Evolutionary conservation across 2,113 vertebrate species (phyloP).

Genomic region (Notiomystis cincta): DNA sequence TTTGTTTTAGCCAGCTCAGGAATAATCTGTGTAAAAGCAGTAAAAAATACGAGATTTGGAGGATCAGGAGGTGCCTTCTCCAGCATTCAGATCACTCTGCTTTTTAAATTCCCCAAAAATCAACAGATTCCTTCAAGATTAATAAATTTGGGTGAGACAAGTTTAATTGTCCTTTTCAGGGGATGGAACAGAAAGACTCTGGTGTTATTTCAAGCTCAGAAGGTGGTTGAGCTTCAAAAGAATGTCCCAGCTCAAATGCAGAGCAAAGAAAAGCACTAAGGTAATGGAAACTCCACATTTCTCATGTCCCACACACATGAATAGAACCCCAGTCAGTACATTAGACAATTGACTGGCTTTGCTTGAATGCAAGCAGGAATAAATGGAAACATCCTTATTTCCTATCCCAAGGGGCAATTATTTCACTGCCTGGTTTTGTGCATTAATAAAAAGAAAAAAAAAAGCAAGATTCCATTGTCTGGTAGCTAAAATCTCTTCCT

Average conservation of each 20-base stretch:
- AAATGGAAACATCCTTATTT: slow-evolving; percentile 47
- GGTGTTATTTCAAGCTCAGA: not conserved
- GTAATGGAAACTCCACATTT: slow-evolving; percentile 57
- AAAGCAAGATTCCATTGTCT: slow-evolving; percentile 3
- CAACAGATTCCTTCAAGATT: not conserved
- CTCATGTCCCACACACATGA: not conserved
- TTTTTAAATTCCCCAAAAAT: not conserved
- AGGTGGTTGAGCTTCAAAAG: not conserved
- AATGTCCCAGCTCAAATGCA: not conserved
- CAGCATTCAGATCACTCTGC: not conserved
- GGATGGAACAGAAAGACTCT: not conserved
- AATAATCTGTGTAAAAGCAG: not conserved
- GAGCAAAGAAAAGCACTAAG: slow-evolving; percentile 28
- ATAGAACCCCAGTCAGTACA: not conserved
- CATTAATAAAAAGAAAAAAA: not conserved
- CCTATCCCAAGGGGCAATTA: slow-evolving; percentile 59
- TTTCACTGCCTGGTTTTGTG: not conserved
- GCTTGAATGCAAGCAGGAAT: not conserved
- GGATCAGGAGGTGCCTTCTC: not conserved
- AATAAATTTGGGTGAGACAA: not conserved
- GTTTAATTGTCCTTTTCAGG: not conserved
- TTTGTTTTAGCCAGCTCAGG: not conserved
- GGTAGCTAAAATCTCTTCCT: not conserved
- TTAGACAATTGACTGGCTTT: slow-evolving; percentile 32
- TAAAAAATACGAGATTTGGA: not conserved